Evolutionary conservation across 2,888 invertebrate species (phyloP), one percentile per base, ranked within the genome.

Genomic region (Oscheius sp.): DNA sequence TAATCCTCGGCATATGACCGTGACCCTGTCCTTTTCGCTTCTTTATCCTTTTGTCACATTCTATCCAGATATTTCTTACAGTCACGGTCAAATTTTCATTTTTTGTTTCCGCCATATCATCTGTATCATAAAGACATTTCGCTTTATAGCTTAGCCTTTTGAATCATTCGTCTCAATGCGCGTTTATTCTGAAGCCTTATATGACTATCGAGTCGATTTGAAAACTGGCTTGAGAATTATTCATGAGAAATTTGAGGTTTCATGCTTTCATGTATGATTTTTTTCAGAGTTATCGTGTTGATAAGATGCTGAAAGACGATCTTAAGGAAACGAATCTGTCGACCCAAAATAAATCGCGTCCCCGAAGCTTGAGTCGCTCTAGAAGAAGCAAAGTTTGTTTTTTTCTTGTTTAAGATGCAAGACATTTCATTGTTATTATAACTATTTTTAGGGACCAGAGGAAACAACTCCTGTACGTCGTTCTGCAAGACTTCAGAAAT

Each of bases 381-480:
- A n/a, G 20, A 33, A n/a, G 33, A 33, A 54, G 33, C 33, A 9
- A 22, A 32, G 33, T 20, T 6, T 28, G 28, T 51, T 9, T 51
- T 12, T 17, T 17, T 41, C 5, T 14, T 17, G 4, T 41, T 6
- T 41, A 9, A 9, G 14, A 36, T 36, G 14, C 14, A 36, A 9
- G 36, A 8, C 14, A 8, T 36, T 14, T 36, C 8, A 36, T 9
- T 9, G 36, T 36, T 36, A 36, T n/a, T 36, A 36, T 36, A 36
- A 9, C 8, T 36, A 36, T 36, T 9, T 36, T 9, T 36, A 36
- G 14, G 36, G n/a, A n/a, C 41, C 41, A n/a, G 32, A 51, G 6
- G n/a, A 6, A 14, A 51, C 51, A 20, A 51, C 51, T 28, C 51
- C 51, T 0, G 51, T 51, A 14, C 51, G 51, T 26, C 51, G 51